Conservation (phyloP, 2,888 invertebrate species). For the Hirtodrosophila cameraria region DNA sequence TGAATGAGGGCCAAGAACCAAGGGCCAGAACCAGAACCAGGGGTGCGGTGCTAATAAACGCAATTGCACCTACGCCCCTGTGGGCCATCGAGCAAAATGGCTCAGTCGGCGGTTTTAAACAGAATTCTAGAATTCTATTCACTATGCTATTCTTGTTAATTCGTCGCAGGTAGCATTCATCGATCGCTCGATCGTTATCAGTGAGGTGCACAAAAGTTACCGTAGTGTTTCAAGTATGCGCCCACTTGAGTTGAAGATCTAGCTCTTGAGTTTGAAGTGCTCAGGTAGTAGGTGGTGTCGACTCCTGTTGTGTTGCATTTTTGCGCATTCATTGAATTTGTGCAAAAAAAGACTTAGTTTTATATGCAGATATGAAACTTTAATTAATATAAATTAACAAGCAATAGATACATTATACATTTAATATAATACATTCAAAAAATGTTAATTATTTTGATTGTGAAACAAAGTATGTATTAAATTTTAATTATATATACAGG, state of each 20-base stretch:
- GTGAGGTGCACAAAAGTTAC: constrained; percentile 38
- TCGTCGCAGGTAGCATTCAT: constrained; percentile 46
- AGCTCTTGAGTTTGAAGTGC: constrained; percentile 73
- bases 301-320: constrained; percentile 46
- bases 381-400: too few relatives aligned
- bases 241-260: constrained; percentile 75
- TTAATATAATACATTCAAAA: too few relatives aligned
- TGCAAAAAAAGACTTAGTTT: not conserved
- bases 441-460: too few relatives aligned
- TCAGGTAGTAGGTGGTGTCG: constrained; percentile 60
- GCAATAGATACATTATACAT: too few relatives aligned
- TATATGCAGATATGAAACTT: too few relatives aligned
- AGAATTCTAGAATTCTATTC: constrained; percentile 51
- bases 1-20: constrained; percentile 61
- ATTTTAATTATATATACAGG: too few relatives aligned
- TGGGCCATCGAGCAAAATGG: constrained; percentile 46
- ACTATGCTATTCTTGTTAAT: constrained; percentile 47
- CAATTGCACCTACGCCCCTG: constrained; percentile 80
- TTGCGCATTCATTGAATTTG: constrained; percentile 49
- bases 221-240: constrained; percentile 68
- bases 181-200: constrained; percentile 62
- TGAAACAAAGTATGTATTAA: too few relatives aligned
- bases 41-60: constrained; percentile 81
- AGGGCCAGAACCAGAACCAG: constrained; percentile 41
- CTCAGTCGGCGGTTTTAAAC: constrained; percentile 78